Conservation (phyloP, 2,113 vertebrate species). For the Sinocyclocheilus anophthalmus region DNA sequence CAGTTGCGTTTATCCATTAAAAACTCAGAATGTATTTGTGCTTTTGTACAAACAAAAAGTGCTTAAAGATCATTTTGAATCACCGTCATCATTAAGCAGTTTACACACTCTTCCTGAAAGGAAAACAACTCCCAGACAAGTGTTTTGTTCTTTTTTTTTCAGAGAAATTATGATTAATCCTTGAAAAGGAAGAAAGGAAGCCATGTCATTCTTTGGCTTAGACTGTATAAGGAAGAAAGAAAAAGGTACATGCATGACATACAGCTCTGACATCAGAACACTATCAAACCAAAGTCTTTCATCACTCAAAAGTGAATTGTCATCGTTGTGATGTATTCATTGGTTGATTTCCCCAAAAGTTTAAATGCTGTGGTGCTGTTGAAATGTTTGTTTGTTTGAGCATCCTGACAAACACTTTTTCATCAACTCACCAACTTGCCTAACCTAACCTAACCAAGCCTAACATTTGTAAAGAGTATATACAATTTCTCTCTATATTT, state of each 20-base stretch:
- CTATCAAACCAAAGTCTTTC: background rate
- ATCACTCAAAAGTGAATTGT: background rate
- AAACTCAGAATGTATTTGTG: background rate
- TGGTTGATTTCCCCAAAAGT: background rate
- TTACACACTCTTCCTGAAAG: background rate
- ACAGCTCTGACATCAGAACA: background rate
- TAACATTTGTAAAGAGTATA: background rate
- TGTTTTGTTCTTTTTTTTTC: slow-evolving; percentile 51
- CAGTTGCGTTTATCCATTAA: background rate
- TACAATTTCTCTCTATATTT: background rate
- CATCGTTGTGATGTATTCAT: background rate
- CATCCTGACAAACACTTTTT: background rate
- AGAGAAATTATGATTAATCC: slow-evolving; percentile 74
- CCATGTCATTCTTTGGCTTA: slow-evolving; percentile 83
- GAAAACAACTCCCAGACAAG: background rate
- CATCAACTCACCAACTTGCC: background rate
- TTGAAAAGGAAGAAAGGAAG: slow-evolving; percentile 63
- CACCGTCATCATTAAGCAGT: background rate
- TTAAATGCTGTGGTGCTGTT: background rate
- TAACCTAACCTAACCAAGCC: background rate
- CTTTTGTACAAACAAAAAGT: background rate
- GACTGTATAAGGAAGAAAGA: slow-evolving; percentile 78
- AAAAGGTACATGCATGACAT: slow-evolving; percentile 67
- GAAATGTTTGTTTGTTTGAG: background rate
- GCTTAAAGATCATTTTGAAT: background rate